Percentiles rank a stretch among this genome's conserved stretches.
phyloP scores from a whole-genome alignment of 2,113 vertebrate species.

The Seriola rivoliana region DNA sequence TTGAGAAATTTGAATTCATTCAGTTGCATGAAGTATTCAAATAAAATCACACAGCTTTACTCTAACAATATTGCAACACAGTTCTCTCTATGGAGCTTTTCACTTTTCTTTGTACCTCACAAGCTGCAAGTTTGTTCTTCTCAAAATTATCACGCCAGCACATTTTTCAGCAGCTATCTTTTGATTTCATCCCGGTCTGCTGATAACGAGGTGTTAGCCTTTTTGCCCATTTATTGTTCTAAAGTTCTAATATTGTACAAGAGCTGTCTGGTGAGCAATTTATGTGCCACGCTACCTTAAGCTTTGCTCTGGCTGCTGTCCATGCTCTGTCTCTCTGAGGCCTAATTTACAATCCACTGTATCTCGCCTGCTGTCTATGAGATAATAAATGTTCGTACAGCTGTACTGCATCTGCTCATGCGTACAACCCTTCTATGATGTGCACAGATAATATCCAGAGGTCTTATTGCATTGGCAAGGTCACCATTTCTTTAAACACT shows the following conservation, averaged over 20 bases:
- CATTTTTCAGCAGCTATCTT: conserved; percentile 11
- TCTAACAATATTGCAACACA: neutral
- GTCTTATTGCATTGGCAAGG: conserved; percentile 4
- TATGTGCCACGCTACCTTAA: neutral
- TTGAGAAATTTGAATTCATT: neutral
- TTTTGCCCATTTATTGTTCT: neutral
- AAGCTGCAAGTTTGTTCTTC: neutral
- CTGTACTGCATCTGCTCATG: neutral
- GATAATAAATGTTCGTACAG: conserved; percentile 6
- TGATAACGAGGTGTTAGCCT: neutral
- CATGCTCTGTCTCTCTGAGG: conserved; percentile 22
- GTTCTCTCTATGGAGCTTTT: neutral
- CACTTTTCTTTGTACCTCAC: neutral
- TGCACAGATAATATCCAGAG: conserved; percentile 31
- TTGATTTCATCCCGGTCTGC: neutral
- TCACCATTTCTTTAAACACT: conserved; percentile 4
- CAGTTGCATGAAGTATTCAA: neutral
- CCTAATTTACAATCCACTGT: conserved; percentile 33
- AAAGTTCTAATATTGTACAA: conserved; percentile 9
- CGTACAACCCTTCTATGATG: neutral
- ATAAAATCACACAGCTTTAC: neutral
- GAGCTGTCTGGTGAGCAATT: conserved; percentile 7
- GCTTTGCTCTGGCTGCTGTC: conserved; percentile 1
- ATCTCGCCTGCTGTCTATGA: neutral
- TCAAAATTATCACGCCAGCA: neutral